These are phyloP conservation scores for Pyralis farinalis DNA, from an alignment of 2,888 invertebrate genomes.

Conservation along the genomic window DNA sequence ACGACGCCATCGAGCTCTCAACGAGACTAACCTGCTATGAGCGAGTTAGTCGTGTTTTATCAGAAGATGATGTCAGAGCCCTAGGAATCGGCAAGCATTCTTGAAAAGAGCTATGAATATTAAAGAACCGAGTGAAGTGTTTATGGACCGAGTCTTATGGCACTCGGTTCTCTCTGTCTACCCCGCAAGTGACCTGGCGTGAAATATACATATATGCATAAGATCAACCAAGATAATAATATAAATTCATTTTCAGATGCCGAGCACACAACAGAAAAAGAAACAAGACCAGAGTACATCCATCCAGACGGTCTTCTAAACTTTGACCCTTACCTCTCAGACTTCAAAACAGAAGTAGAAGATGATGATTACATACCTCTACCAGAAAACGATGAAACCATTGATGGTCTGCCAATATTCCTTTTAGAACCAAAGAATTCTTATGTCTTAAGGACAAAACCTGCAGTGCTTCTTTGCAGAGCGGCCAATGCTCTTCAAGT, in stretches of 20 bases:
- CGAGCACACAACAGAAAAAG: constrained; percentile 62
- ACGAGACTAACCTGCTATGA: too few relatives aligned
- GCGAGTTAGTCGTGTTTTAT: too few relatives aligned
- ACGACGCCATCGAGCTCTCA: too few relatives aligned
- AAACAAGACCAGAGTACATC: constrained; percentile 67
- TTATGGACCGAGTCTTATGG: too few relatives aligned
- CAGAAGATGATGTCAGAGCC: too few relatives aligned
- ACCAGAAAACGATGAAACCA: constrained; percentile 81
- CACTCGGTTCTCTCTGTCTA: too few relatives aligned
- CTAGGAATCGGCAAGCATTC: too few relatives aligned
- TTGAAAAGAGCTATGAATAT: too few relatives aligned
- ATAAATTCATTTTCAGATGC: constrained; percentile 49
- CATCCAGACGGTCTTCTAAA: constrained; percentile 66
- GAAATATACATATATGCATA: too few relatives aligned
- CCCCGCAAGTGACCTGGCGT: too few relatives aligned
- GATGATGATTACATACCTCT: constrained; percentile 75
- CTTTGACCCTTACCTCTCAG: constrained; percentile 68
- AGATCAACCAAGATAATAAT: too few relatives aligned
- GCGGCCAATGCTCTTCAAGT: constrained; percentile 94
- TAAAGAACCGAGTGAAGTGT: too few relatives aligned
- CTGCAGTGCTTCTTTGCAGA: constrained; percentile 92
- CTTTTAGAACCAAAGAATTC: constrained; percentile 92
- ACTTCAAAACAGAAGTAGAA: constrained; percentile 61
- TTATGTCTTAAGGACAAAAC: constrained; percentile 93
- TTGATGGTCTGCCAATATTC: constrained; percentile 91